Percentiles rank a stretch among this genome's conserved stretches.
These are phyloP conservation scores for Psammodynastes pulverulentus DNA, from an alignment of 2,113 vertebrate species.

Conservation along the genomic window DNA sequence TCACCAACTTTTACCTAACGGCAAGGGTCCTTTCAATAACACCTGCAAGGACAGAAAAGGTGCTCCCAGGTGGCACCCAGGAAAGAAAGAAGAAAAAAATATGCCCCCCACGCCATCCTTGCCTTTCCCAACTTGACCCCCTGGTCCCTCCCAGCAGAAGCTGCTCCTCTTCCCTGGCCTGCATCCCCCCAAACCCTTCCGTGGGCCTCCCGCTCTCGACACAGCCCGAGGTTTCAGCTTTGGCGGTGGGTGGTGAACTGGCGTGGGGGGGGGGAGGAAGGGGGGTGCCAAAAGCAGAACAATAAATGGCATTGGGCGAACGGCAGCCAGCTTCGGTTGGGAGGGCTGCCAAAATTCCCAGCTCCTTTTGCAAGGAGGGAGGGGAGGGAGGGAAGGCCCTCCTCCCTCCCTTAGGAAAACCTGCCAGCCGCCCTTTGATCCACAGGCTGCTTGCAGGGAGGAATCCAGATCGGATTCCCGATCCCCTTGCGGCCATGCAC, in stretches of 20 bases:
- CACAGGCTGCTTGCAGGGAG: slow-evolving; percentile 62
- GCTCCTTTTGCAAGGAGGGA: slow-evolving; percentile 27
- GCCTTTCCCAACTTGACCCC: slow-evolving; percentile 42
- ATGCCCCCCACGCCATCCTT: slow-evolving; percentile 21
- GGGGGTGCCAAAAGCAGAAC: slow-evolving; percentile 25
- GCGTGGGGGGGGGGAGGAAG: not conserved
- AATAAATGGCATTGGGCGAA: slow-evolving; percentile 35
- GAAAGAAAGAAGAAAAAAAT: not conserved
- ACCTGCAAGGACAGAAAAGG: not conserved
- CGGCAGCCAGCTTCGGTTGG: slow-evolving; percentile 31
- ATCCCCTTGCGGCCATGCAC: slow-evolving; percentile 56
- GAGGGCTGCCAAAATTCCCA: slow-evolving; percentile 57
- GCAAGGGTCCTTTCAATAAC: not conserved
- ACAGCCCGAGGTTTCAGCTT: not conserved
- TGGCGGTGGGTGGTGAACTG: not conserved
- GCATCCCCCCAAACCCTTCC: slow-evolving; percentile 23
- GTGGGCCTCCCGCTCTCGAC: not conserved
- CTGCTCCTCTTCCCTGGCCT: slow-evolving; percentile 11
- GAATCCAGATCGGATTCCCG: slow-evolving; percentile 61
- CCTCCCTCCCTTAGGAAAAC: slow-evolving; percentile 46
- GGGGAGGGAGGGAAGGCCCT: slow-evolving; percentile 29
- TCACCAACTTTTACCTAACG: not conserved
- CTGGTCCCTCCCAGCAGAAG: slow-evolving; percentile 19
- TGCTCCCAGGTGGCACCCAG: not conserved
- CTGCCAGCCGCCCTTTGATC: slow-evolving; percentile 58